phyloP scores from a whole-genome alignment of 2,797 vertebrate genomes.

The Syngnathus rostellatus region DNA sequence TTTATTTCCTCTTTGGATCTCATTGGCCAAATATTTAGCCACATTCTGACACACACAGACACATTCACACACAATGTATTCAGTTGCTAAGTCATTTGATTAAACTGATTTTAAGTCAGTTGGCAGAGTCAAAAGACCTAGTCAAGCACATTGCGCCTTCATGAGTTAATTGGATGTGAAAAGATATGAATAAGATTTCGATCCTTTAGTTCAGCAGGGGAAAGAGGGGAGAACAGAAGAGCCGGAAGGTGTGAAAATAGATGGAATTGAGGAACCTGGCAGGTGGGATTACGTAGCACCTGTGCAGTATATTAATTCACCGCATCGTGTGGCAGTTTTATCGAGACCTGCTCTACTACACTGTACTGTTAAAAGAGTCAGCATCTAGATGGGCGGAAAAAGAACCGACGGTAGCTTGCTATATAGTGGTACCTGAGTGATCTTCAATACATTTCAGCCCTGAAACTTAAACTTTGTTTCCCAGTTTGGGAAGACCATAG shows the following conservation, averaged over 20 bases:
- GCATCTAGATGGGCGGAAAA: slow-evolving; percentile 45
- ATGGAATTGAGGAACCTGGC: slow-evolving; percentile 35
- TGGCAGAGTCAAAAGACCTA: slow-evolving; percentile 19
- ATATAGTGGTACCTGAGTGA: slow-evolving; percentile 24
- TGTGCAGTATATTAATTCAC: slow-evolving; percentile 30
- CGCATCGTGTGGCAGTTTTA: slow-evolving; percentile 41
- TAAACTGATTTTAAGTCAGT: no score
- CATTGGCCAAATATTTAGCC: background rate
- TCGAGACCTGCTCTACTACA: slow-evolving; percentile 32
- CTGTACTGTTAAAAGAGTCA: slow-evolving; percentile 37
- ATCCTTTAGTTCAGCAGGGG: slow-evolving; percentile 29
- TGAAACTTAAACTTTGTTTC: background rate
- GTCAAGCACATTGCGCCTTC: slow-evolving; percentile 46
- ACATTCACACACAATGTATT: background rate
- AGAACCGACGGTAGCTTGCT: slow-evolving; percentile 17
- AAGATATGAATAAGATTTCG: slow-evolving; percentile 58
- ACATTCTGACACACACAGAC: background rate
- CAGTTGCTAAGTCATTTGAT: background rate
- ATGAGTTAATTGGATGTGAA: slow-evolving; percentile 67
- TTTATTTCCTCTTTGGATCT: background rate
- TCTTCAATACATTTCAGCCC: slow-evolving; percentile 5
- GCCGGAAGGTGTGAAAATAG: slow-evolving; percentile 45
- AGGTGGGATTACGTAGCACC: slow-evolving; percentile 42
- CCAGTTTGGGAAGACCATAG: background rate
- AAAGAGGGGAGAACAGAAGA: slow-evolving; percentile 22